Percentiles rank a stretch among this genome's conserved stretches.
These are phyloP conservation scores for Diaprepes abbreviatus DNA, from an alignment of 2,888 invertebrate genomes.

Conservation along the genomic window DNA sequence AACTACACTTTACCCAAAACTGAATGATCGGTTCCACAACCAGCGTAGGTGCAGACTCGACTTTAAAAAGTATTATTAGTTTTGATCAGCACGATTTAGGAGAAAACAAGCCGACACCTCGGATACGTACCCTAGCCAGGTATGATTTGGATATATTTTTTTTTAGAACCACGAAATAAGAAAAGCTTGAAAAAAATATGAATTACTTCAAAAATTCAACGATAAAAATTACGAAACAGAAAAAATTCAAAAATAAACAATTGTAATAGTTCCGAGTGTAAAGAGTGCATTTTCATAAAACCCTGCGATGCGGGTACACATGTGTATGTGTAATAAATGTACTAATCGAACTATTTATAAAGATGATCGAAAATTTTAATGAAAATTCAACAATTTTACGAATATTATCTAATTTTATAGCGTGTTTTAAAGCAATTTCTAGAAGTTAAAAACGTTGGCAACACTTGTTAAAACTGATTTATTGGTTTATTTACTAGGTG, in stretches of 20 bases:
- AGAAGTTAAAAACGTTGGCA: neutral
- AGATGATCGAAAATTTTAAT: slow-evolving; percentile 4
- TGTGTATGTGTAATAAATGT: neutral
- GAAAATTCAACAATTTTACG: slow-evolving; percentile 6
- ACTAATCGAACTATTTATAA: slow-evolving; percentile 18
- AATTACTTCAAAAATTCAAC: no score
- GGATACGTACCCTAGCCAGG: no score
- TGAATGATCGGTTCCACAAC: slow-evolving; percentile 2
- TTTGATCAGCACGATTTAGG: neutral
- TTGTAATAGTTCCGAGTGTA: neutral
- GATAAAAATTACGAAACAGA: no score
- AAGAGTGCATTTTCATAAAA: neutral
- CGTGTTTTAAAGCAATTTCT: neutral
- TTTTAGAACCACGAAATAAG: no score
- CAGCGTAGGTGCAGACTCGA: slow-evolving; percentile 6
- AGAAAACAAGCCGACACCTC: neutral
- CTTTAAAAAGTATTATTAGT: neutral
- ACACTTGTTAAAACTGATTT: neutral
- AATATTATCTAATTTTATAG: neutral
- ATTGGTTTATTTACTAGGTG: neutral
- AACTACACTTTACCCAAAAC: neutral
- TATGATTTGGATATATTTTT: no score
- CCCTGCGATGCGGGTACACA: neutral
- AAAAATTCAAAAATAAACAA: no score
- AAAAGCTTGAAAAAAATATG: no score